A percentile compares a stretch with the other conserved stretches of the same genome.
These are phyloP conservation scores for Drosophila mercatorum DNA, from an alignment of 2,888 invertebrate genomes.

Conservation along the genomic window DNA sequence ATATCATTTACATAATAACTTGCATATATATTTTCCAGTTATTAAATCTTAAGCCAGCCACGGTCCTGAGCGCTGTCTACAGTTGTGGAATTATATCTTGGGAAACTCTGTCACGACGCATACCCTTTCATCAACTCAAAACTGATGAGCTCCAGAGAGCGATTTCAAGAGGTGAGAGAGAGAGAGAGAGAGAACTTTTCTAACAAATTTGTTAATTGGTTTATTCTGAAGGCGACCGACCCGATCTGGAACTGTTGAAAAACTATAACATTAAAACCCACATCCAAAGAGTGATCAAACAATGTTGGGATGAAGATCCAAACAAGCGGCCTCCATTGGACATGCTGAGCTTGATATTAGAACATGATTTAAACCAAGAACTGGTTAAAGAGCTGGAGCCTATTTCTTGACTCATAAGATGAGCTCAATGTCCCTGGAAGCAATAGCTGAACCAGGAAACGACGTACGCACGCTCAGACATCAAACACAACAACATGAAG, in stretches of 20 bases:
- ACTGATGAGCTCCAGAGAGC: rapidly evolving
- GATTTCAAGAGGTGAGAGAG: background rate
- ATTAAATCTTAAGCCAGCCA: rapidly evolving
- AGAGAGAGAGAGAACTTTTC: background rate
- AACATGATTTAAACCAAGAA: background rate
- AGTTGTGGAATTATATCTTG: slow-evolving; percentile 50
- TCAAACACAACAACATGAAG: slow-evolving; percentile 11
- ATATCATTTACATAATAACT: too few relatives aligned
- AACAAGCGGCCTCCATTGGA: slow-evolving; percentile 18
- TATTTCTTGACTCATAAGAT: background rate
- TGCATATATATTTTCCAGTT: slow-evolving; percentile 20
- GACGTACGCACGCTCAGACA: background rate
- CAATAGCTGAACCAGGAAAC: background rate
- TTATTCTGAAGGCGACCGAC: slow-evolving; percentile 2
- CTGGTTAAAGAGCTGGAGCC: background rate
- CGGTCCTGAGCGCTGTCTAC: slow-evolving; percentile 42
- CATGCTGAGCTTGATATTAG: background rate
- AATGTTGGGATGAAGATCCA: slow-evolving; percentile 39
- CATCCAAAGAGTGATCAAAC: background rate
- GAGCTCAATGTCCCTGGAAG: background rate
- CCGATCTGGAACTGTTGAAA: slow-evolving; percentile 1
- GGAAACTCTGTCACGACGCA: slow-evolving; percentile 36
- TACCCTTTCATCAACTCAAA: slow-evolving; percentile 1
- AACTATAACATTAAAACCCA: rapidly evolving
- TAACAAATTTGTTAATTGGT: background rate